Percentiles rank a stretch among this genome's conserved stretches.
Evolutionary conservation across 2,888 invertebrate species (phyloP).

Genomic region (Bombylius discolor): DNA sequence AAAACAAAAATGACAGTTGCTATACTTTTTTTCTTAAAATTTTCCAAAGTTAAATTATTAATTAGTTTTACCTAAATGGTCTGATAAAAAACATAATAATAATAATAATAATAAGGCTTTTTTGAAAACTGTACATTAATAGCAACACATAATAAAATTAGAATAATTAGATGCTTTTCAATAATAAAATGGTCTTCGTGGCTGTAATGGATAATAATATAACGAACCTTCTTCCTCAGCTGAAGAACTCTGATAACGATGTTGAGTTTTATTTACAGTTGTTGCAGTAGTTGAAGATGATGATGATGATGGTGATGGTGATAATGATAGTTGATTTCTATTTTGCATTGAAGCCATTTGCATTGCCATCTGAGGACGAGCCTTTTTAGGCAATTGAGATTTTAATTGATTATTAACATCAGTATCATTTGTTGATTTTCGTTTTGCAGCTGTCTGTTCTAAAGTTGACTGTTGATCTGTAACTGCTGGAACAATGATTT

Average conservation of each 20-base stretch:
- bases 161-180: not conserved
- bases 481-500: constrained; percentile 26
- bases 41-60: too few species aligned
- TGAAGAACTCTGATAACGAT: constrained; percentile 4
- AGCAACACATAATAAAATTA: too few species aligned
- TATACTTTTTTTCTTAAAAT: too few species aligned
- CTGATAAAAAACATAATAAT: too few species aligned
- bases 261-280: constrained; percentile 3
- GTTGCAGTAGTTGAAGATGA: not conserved
- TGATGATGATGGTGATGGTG: constrained; percentile 7
- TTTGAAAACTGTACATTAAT: too few species aligned
- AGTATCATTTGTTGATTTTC: not conserved
- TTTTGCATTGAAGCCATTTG: constrained; percentile 27
- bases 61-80: too few species aligned
- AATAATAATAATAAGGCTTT: too few species aligned
- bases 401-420: constrained; percentile 21
- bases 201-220: constrained; percentile 13
- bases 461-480: constrained; percentile 36
- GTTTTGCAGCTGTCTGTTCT: constrained; percentile 35
- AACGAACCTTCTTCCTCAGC: constrained; percentile 14
- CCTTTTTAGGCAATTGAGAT: constrained; percentile 27
- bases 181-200: not conserved
- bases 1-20: too few species aligned
- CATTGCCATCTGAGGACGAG: constrained; percentile 34
- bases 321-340: constrained; percentile 12